Percentiles rank a stretch among this genome's conserved stretches.
These are phyloP conservation scores for Ia io DNA, from an alignment of 2,113 vertebrate species.

Conservation along the genomic window DNA sequence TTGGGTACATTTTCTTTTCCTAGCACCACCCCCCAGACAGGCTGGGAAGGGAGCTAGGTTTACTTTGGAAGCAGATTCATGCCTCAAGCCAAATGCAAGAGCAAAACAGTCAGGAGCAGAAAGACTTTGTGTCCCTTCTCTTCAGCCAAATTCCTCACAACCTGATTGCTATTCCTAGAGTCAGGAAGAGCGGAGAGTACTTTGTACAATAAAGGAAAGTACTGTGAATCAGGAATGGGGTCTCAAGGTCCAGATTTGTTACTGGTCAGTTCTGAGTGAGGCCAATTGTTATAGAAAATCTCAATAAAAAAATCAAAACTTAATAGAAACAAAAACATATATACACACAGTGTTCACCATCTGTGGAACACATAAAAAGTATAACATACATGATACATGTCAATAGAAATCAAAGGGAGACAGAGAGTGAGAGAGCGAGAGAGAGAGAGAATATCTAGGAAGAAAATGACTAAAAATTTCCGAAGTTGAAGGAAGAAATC, in stretches of 20 bases:
- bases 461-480: background rate
- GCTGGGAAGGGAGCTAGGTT: background rate
- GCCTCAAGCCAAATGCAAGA: background rate
- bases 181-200: background rate
- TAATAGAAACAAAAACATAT: background rate
- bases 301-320: background rate
- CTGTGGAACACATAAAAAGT: background rate
- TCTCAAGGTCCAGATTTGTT: background rate
- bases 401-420: background rate
- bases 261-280: background rate
- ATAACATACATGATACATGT: background rate
- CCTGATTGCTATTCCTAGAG: background rate
- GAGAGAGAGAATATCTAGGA: background rate
- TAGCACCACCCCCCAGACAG: background rate
- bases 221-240: background rate
- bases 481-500: background rate
- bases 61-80: background rate
- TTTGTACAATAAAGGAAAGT: background rate
- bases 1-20: background rate
- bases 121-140: background rate
- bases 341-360: background rate
- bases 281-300: background rate
- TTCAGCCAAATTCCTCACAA: background rate
- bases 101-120: background rate
- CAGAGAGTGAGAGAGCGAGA: background rate